These are phyloP conservation scores for Tachysurus vachellii DNA, from an alignment of 2,113 vertebrate species.

Conservation along the genomic window DNA sequence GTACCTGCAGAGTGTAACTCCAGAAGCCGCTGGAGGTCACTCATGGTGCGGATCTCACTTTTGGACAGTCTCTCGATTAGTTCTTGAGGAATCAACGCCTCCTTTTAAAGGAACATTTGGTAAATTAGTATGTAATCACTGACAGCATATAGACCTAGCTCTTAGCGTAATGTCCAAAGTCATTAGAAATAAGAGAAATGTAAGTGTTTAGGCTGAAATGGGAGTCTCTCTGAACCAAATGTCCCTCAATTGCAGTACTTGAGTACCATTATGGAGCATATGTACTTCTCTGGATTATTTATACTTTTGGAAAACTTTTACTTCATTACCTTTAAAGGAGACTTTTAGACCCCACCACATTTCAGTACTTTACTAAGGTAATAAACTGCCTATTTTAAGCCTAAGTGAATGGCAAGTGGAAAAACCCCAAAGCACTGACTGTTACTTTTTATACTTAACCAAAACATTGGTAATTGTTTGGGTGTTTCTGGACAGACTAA, in stretches of 20 bases:
- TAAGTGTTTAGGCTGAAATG: background rate
- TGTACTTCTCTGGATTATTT: background rate
- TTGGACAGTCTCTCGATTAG: slow-evolving; percentile 87
- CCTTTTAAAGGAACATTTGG: slow-evolving; percentile 70
- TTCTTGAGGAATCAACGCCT: slow-evolving; percentile 88
- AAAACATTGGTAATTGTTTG: slow-evolving; percentile 34
- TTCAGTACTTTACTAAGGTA: background rate
- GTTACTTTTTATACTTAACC: slow-evolving; percentile 27
- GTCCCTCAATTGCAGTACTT: background rate
- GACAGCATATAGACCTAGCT: background rate
- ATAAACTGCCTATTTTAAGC: slow-evolving; percentile 24
- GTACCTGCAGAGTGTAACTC: slow-evolving; percentile 96
- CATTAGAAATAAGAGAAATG: background rate
- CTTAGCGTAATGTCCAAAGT: background rate
- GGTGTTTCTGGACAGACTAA: slow-evolving; percentile 17
- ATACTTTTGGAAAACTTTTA: background rate
- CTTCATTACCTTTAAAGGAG: slow-evolving; percentile 1
- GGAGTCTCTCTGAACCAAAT: background rate
- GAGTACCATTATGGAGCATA: background rate
- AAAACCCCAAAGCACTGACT: slow-evolving; percentile 39
- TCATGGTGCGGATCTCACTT: slow-evolving; percentile 93
- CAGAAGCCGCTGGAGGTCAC: slow-evolving; percentile 95
- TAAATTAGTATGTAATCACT: background rate
- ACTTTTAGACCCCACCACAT: background rate
- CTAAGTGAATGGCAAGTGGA: slow-evolving; percentile 14